Percentiles rank a stretch among this genome's conserved stretches.
These are phyloP conservation scores for Carduelis carduelis DNA, from an alignment of 2,797 vertebrate species.

Conservation along the genomic window DNA sequence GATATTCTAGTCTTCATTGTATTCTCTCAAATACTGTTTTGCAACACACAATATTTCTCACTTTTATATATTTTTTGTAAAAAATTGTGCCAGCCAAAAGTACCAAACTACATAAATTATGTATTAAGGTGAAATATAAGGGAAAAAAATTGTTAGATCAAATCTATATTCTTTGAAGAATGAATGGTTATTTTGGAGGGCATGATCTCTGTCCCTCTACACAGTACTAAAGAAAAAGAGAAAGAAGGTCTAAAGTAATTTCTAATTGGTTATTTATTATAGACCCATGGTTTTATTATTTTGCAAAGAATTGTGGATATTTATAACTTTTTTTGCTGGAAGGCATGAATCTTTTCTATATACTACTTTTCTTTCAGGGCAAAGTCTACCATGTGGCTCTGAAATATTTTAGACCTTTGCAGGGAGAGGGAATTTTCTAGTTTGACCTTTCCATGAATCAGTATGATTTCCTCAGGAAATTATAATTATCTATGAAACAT, in stretches of 20 bases:
- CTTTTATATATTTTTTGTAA: neutral
- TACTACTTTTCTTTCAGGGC: neutral
- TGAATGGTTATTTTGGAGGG: neutral
- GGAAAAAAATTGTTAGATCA: neutral
- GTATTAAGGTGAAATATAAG: neutral
- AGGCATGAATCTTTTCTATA: neutral
- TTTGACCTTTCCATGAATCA: neutral
- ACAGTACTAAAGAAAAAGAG: neutral
- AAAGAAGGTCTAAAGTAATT: neutral
- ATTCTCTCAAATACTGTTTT: neutral
- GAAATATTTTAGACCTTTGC: neutral
- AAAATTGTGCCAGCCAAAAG: neutral
- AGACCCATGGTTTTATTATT: neutral
- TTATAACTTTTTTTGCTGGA: neutral
- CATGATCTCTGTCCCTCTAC: neutral
- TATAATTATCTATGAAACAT: neutral
- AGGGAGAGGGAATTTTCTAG: neutral
- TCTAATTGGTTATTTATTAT: neutral
- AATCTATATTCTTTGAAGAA: neutral
- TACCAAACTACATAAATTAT: neutral
- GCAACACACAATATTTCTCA: neutral
- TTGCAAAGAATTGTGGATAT: neutral
- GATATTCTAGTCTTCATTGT: neutral
- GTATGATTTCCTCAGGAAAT: neutral
- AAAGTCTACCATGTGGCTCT: neutral